Conservation (phyloP, 2,113 vertebrate genomes). For the Colinus virginianus region DNA sequence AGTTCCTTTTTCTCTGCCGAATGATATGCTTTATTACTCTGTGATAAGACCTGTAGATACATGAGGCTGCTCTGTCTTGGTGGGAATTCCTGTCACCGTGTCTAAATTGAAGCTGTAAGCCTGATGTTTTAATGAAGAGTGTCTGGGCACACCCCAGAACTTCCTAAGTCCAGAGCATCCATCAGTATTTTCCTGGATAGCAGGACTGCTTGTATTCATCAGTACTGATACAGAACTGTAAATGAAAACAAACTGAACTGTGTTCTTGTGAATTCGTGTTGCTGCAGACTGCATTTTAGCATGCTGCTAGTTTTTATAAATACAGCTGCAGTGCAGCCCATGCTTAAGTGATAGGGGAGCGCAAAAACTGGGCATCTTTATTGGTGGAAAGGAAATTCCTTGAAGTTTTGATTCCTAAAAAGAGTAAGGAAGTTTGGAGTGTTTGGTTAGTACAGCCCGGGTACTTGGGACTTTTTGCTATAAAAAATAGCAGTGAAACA, state of each 20-base stretch:
- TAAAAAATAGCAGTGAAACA: not conserved
- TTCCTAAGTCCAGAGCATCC: not conserved
- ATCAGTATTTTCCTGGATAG: not conserved
- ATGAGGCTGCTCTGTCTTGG: not conserved
- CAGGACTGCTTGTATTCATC: not conserved
- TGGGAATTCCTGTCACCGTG: constrained; percentile 17
- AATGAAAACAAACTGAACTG: not conserved
- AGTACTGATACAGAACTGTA: fast-evolving
- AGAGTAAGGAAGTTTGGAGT: not conserved
- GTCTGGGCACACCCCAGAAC: not conserved
- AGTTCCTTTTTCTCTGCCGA: not conserved
- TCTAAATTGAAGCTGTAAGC: constrained; percentile 28
- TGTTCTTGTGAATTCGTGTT: not conserved
- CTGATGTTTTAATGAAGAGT: constrained; percentile 39
- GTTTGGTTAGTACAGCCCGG: not conserved
- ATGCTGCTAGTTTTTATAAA: not conserved
- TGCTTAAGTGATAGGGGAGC: not conserved
- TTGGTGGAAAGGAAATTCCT: not conserved
- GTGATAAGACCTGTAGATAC: not conserved
- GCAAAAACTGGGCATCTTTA: not conserved
- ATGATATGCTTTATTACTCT: not conserved
- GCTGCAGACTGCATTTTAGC: fast-evolving
- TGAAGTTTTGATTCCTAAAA: not conserved
- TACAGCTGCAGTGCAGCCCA: not conserved
- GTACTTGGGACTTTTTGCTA: not conserved